Percentiles rank a stretch among this genome's conserved stretches.
Evolutionary conservation across 2,888 invertebrate species (phyloP).

Genomic region (Diloba caeruleocephala): DNA sequence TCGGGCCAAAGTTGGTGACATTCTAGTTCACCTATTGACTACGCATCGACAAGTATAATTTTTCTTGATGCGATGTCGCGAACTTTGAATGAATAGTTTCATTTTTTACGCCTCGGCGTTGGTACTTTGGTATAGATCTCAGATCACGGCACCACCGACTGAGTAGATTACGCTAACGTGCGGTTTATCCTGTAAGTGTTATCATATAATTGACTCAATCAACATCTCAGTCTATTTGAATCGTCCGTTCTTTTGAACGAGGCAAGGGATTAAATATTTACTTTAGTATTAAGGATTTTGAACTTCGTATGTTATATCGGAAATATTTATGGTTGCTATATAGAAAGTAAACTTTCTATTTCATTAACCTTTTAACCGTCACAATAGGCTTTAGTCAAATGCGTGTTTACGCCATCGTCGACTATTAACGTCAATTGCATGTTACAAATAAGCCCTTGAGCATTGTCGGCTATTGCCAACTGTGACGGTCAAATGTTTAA

Average conservation of each 20-base stretch:
- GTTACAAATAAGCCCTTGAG: too few relatives aligned
- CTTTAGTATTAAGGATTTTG: conserved; percentile 35
- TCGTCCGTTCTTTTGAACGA: conserved; percentile 44
- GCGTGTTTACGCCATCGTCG: too few relatives aligned
- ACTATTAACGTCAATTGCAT: too few relatives aligned
- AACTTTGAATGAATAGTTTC: not conserved
- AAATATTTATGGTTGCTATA: conserved; percentile 6
- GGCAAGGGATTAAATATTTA: conserved; percentile 34
- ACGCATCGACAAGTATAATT: conserved; percentile 9
- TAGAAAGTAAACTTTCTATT: conserved; percentile 35
- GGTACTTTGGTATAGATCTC: conserved; percentile 25
- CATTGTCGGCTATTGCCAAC: too few relatives aligned
- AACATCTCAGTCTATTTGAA: conserved; percentile 26
- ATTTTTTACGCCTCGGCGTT: conserved; percentile 13
- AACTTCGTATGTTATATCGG: conserved; percentile 24
- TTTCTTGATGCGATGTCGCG: not conserved
- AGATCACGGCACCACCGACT: conserved; percentile 48
- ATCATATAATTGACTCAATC: conserved; percentile 32
- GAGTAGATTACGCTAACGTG: conserved; percentile 43
- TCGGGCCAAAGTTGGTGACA: conserved; percentile 34
- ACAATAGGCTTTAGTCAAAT: too few relatives aligned
- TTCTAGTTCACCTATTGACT: not conserved
- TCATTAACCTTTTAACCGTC: too few relatives aligned
- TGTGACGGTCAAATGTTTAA: too few relatives aligned
- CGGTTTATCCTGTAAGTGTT: conserved; percentile 40